Conservation (phyloP, 2,888 invertebrate genomes). For the Ectobius pallidus region DNA sequence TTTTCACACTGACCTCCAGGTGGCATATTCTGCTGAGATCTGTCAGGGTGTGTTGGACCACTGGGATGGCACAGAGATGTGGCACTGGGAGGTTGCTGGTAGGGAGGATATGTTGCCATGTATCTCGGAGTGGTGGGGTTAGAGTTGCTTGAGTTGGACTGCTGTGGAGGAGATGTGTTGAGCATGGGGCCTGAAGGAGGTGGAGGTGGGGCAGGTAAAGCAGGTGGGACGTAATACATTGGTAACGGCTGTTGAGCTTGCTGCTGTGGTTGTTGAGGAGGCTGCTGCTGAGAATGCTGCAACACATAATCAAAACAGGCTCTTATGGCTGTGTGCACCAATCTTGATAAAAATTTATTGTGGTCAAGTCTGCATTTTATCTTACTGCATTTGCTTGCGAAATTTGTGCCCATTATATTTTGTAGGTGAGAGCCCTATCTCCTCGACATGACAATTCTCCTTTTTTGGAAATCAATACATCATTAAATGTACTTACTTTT, state of each 20-base stretch:
- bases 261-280: constrained; percentile 23
- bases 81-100: constrained; percentile 21
- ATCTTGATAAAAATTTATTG: too few species aligned
- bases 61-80: constrained; percentile 18
- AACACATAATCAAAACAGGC: too few species aligned
- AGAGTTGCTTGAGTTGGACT: background rate
- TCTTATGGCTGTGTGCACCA: too few species aligned
- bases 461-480: too few species aligned
- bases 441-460: too few species aligned
- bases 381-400: too few species aligned
- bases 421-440: too few species aligned
- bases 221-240: constrained; percentile 32
- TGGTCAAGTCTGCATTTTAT: too few species aligned
- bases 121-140: constrained; percentile 22
- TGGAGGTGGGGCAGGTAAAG: constrained; percentile 22
- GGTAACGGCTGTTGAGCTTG: constrained; percentile 24
- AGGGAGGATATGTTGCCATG: constrained; percentile 12
- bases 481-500: too few species aligned
- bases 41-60: constrained; percentile 13
- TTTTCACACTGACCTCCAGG: too few species aligned
- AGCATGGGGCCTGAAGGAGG: background rate
- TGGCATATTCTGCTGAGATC: too few species aligned
- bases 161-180: constrained; percentile 22
- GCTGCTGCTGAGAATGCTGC: constrained; percentile 21
- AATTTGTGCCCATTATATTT: too few species aligned